Base-by-base conservation (phyloP, 2,113 vertebrate genomes). In the Gasterosteus nipponicus region DNA sequence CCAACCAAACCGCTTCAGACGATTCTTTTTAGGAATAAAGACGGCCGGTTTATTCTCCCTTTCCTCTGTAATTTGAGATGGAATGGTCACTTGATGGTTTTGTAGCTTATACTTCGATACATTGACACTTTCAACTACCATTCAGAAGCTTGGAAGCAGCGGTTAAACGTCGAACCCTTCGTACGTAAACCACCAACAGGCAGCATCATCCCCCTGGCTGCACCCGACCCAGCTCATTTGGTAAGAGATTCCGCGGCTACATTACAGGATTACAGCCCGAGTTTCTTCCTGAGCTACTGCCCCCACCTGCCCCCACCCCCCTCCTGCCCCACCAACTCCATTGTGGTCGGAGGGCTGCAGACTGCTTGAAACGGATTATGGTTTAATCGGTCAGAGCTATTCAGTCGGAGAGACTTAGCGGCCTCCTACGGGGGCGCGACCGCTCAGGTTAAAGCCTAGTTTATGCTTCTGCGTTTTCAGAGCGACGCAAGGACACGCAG, bases 361-460 rank as follows among this genome's bases (percentile, higher is more conserved):
- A 15, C 64, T 14, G 26, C 66, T 71, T 41, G 29, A 18, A 38
- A 19, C 57, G 73, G 85, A 86, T 91, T 89, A 85, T 0, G 2
- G 22, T 59, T 12, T 90, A 81, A 89, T 87, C 81, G 22, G 59
- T 49, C 49, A 29, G 31, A 35, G 61, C 49, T 59, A 68, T 71
- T 81, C 74, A 74, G 76, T 15, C 26, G 33, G 47, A n/a, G 78
- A 61, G 75, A 29, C 62, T 86, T 65, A 83, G 57, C 64, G 14
- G 70, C 57, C 75, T 65, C 78, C 78, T 74, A 15, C 73, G n/a
- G 67, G 19, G 66, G 72, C 29, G 1, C 69, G 49, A 11, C 56
- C 60, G 22, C 69, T 73, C 67, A 64, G 76, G 80, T 60, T 49
- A 61, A 70, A 69, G 22, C 22, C 22, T 26, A 26, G 22, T 26